Percentiles rank a stretch among this genome's conserved stretches.
Conservation (phyloP, 2,797 vertebrate species). For the Loriculus beryllinus region DNA sequence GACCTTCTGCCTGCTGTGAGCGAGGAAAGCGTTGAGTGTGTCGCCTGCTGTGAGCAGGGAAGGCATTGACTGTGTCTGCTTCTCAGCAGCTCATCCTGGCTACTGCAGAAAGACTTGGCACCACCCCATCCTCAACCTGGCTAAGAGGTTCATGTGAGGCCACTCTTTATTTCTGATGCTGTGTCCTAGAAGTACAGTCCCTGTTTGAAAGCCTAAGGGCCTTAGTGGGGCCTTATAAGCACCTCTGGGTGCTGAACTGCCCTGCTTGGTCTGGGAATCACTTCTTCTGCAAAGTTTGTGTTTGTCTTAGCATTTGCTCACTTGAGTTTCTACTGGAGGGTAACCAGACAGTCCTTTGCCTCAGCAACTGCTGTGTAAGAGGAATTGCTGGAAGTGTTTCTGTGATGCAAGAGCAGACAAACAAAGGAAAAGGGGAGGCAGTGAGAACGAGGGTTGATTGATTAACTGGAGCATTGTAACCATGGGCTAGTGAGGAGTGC, state of each 20-base stretch:
- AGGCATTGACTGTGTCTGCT: neutral
- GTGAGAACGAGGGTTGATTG: neutral
- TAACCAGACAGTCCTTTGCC: neutral
- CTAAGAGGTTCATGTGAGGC: neutral
- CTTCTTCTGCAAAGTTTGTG: neutral
- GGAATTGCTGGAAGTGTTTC: neutral
- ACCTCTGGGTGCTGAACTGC: neutral
- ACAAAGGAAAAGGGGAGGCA: neutral
- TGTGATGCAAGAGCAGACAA: neutral
- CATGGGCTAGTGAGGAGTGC: neutral
- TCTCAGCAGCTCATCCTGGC: neutral
- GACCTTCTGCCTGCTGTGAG: neutral
- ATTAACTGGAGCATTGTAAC: neutral
- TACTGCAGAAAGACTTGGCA: neutral
- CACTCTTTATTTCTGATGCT: neutral
- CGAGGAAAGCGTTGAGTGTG: neutral
- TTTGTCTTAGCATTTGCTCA: neutral
- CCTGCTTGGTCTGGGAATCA: neutral
- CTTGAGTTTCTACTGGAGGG: neutral
- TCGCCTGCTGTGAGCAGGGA: neutral
- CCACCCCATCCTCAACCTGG: neutral
- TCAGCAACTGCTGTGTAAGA: neutral
- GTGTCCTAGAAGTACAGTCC: neutral
- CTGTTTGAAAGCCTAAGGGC: neutral
- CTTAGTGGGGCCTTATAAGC: neutral